Evolutionary conservation across 2,888 invertebrate genomes (phyloP), one percentile per base, ranked within the genome.

Genomic region (Lasioglossum figueresi): DNA sequence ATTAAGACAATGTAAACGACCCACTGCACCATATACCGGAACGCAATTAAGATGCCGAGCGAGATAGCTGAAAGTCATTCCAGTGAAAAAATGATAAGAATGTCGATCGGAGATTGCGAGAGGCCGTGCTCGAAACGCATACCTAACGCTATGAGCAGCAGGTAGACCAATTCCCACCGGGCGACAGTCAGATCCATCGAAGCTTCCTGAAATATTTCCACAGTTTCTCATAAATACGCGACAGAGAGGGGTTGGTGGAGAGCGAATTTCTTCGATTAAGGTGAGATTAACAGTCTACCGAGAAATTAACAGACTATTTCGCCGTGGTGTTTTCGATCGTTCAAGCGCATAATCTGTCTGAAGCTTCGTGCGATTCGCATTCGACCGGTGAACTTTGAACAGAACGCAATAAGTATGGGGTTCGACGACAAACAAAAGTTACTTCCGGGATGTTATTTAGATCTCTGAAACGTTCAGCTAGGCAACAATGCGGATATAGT

Each of bases 1-100:
- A 96, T 92, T 34, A 97, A 94, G 31, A 97, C 95, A n/a, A 96
- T 91, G 96, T 97, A 97, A 83, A 97, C 96, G 27, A 97, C 95
- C 80, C 96, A 93, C 76, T 96, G 96, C 34, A 96, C 96, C 83
- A 96, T 93, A 91, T 95, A 96, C 85, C 96, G 95, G 86, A 96
- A 95, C 43, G 97, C 94, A 27, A 96, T 89, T 80, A 96, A 93
- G 76, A 97, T 95, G 2, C 96, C 87, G 68, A 96, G 91, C 0
- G 97, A 96, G 80, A 96, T 94, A n/a, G 94, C 96, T 96, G 93
- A 84, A 95, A 95, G 76, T 45, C 77, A 52, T 78, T 74, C 37
- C 37, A 16, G 34, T 23, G 73, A 78, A 72, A 81, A 72, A 81
- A 72, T 79, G 74, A 43, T 59, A 16, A 80, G 31, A 76, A 70